Percentiles rank a stretch among this genome's conserved stretches.
phyloP scores from a whole-genome alignment of 2,113 vertebrate species.

The Bos indicus region DNA sequence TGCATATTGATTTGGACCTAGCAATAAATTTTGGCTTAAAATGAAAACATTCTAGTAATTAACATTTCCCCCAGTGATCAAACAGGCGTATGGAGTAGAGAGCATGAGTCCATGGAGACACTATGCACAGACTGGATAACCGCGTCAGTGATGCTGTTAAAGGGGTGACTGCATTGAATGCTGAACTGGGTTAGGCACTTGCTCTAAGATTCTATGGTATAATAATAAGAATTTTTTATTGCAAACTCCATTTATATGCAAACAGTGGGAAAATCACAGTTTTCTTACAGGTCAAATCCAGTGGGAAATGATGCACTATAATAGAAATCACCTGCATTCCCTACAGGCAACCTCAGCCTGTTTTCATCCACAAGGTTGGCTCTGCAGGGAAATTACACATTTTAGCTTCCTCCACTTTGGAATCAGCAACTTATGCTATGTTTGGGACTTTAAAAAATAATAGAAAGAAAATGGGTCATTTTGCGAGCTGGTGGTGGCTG shows the following conservation, averaged over 20 bases:
- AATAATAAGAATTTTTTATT: constrained; percentile 37
- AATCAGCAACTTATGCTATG: constrained; percentile 30
- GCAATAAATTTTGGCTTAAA: background rate
- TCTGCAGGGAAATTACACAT: constrained; percentile 40
- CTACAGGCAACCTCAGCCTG: background rate
- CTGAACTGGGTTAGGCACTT: background rate
- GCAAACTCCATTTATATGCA: constrained; percentile 23
- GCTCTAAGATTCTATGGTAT: background rate
- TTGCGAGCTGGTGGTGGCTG: background rate
- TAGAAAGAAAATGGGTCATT: constrained; percentile 6
- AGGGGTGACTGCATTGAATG: background rate
- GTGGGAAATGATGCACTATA: background rate
- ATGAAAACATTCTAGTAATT: background rate
- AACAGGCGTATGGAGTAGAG: background rate
- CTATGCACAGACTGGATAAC: background rate
- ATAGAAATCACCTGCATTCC: background rate
- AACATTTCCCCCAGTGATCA: background rate
- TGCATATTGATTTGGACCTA: background rate
- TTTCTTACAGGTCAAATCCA: background rate
- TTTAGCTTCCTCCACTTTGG: constrained; percentile 42
- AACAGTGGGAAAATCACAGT: background rate
- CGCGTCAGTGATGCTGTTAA: background rate
- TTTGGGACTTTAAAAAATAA: background rate
- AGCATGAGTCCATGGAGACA: background rate
- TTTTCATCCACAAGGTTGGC: background rate